These are phyloP conservation scores for Acrobeloides nanus DNA, from an alignment of 2,888 invertebrate genomes.

Conservation along the genomic window DNA sequence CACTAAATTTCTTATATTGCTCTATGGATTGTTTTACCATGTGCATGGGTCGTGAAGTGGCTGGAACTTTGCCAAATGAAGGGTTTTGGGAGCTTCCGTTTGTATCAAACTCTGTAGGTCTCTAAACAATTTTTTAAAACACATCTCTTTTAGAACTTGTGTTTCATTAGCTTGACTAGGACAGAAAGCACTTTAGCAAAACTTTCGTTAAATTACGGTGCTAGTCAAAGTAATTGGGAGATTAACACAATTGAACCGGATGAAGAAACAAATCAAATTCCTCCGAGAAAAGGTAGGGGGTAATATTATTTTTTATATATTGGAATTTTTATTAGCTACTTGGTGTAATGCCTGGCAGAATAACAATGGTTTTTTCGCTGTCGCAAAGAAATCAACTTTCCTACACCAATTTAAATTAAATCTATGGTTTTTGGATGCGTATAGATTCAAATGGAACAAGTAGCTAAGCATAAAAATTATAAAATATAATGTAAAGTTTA, in stretches of 20 bases:
- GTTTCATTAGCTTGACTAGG: constrained; percentile 1
- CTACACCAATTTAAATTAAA: background rate
- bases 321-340: background rate
- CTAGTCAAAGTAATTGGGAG: background rate
- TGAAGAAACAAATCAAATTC: too few species aligned
- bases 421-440: constrained; percentile 6
- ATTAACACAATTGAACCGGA: constrained; percentile 2
- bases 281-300: too few species aligned
- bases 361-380: background rate
- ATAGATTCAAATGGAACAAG: constrained; percentile 6
- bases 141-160: constrained; percentile 5
- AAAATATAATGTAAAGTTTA: too few species aligned
- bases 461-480: background rate
- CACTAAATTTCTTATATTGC: too few species aligned
- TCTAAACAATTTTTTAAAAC: background rate
- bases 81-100: constrained; percentile 10
- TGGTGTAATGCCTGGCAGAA: constrained; percentile 1
- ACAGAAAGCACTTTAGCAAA: background rate
- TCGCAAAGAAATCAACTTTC: background rate
- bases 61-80: constrained; percentile 7
- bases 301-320: background rate
- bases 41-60: constrained; percentile 6
- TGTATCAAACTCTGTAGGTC: constrained; percentile 10
- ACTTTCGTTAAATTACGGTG: background rate
- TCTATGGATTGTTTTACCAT: too few species aligned